Base-by-base conservation (phyloP, 2,888 invertebrate species). In the Endotricha flammealis region DNA sequence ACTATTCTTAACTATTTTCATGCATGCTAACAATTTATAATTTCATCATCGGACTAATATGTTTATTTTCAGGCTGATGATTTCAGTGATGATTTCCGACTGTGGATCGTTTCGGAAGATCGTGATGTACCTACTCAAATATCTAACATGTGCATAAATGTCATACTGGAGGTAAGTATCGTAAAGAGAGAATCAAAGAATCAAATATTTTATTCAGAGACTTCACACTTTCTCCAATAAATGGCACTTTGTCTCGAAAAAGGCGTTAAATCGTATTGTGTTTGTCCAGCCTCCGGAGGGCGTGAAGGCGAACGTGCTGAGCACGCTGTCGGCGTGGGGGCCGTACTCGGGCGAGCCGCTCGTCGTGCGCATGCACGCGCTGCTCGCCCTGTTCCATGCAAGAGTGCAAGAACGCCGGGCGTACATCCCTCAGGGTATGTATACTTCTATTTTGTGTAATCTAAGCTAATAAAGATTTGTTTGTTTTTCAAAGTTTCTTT, bases 81-180 rank as follows among this genome's bases (percentile, higher is more conserved):
- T 17, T 68, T 64, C 23, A 61, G 57, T 35, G 67, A 78, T 16
- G 79, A 80, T 2, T 80, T 81, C 39, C 85, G 89, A 13, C 77
- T 98, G 22, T 97, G 97, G 97, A 82, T 98, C 40, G 91, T 96
- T 4, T 91, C 95, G 0, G 97, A 98, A 72, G 91, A 93, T 1
- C 93, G 94, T 44, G 88, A 90, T 1, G 93, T 97, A 56, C 93
- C 94, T 7, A 88, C 92, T 3, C 89, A 92, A 8, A 86, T 96
- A 22, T 89, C 94, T 4, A 92, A 93, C 63, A 90, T 90, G 33
- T 94, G 94, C 62, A 87, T 95, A 12, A 95, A 95, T 44, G 75
- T 87, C 10, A 67, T 86, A 29, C 63, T 87, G 10, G 87, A 87
- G 67, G 87, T 87, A 45, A 55, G 44, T 39, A 6, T n/a, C n/a